A percentile compares a stretch with the other conserved stretches of the same genome.
phyloP scores from a whole-genome alignment of 1,140 invertebrate species.

The Stegodyphus dumicola region DNA sequence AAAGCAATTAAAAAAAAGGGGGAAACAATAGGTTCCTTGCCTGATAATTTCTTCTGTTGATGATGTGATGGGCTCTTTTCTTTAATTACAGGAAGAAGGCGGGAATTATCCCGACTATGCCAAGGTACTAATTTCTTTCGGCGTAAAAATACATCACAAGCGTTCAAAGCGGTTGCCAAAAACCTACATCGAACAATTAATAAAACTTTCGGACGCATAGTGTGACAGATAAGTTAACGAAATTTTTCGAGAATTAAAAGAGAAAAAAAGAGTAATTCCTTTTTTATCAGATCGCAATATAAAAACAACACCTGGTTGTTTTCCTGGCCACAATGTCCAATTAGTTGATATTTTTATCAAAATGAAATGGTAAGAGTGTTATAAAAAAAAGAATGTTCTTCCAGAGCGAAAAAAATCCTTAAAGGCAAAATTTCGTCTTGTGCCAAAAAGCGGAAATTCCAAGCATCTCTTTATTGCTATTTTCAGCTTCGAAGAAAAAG shows the following conservation, averaged over 20 bases:
- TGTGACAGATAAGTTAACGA: constrained; percentile 45
- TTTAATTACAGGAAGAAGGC: constrained; percentile 53
- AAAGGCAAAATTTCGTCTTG: constrained; percentile 42
- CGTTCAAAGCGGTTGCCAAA: constrained; percentile 8
- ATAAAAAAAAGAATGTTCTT: constrained; percentile 46
- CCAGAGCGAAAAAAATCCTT: constrained; percentile 4
- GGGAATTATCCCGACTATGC: constrained; percentile 41
- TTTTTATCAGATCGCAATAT: constrained; percentile 55
- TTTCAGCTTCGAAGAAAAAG: constrained; percentile 27
- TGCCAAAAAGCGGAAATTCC: constrained; percentile 59
- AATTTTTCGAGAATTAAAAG: constrained; percentile 40
- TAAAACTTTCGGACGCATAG: constrained; percentile 30
- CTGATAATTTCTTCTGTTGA: constrained; percentile 33
- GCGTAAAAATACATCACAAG: constrained; percentile 51
- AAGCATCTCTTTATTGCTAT: constrained; percentile 53
- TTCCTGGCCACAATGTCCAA: constrained; percentile 50
- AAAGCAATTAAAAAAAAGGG: neutral
- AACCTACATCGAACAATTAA: constrained; percentile 47
- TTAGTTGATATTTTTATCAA: constrained; percentile 58
- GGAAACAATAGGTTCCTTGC: constrained; percentile 23
- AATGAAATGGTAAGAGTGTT: constrained; percentile 45
- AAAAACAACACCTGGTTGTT: constrained; percentile 49
- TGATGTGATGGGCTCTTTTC: constrained; percentile 44
- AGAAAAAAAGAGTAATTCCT: constrained; percentile 37
- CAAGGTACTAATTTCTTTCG: constrained; percentile 58